Conservation (phyloP, 2,888 invertebrate species). For the Drosophila maculinotata region DNA sequence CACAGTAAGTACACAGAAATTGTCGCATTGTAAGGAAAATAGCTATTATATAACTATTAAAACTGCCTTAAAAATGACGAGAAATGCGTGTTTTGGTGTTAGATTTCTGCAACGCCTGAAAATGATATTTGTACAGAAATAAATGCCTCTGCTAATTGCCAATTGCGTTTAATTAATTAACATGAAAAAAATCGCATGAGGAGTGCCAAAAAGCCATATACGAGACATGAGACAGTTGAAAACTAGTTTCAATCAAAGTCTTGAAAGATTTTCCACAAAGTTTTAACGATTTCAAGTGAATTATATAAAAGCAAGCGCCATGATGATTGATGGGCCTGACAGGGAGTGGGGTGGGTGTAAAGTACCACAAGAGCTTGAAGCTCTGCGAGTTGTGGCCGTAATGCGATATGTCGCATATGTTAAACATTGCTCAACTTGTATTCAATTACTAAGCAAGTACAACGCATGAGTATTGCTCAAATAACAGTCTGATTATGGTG, state of each 20-base stretch:
- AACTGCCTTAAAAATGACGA: conserved; percentile 7
- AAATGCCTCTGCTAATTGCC: conserved; percentile 64
- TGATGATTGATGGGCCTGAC: conserved; percentile 61
- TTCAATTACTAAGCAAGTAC: conserved; percentile 60
- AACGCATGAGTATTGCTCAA: conserved; percentile 18
- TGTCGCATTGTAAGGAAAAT: conserved; percentile 3
- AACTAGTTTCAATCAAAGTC: conserved; percentile 53
- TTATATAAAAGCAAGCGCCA: conserved; percentile 46
- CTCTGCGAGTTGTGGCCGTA: conserved; percentile 41
- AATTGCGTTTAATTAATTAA: conserved; percentile 73
- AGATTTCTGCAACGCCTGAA: conserved; percentile 32
- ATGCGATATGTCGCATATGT: conserved; percentile 37
- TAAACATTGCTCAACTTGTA: conserved; percentile 56
- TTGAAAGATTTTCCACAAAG: conserved; percentile 49
- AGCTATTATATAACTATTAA: neutral
- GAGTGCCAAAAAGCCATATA: conserved; percentile 44
- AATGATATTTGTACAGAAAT: conserved; percentile 20
- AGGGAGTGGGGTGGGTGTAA: neutral
- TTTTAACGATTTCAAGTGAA: conserved; percentile 36
- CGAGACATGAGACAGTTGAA: conserved; percentile 11
- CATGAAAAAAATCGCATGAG: conserved; percentile 40
- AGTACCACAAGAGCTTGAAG: conserved; percentile 24
- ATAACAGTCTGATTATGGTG: conserved; percentile 10
- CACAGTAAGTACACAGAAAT: neutral
- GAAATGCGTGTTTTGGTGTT: conserved; percentile 19